Conservation (phyloP, 2,113 vertebrate genomes). For the Petrocephalus microphthalmus region DNA sequence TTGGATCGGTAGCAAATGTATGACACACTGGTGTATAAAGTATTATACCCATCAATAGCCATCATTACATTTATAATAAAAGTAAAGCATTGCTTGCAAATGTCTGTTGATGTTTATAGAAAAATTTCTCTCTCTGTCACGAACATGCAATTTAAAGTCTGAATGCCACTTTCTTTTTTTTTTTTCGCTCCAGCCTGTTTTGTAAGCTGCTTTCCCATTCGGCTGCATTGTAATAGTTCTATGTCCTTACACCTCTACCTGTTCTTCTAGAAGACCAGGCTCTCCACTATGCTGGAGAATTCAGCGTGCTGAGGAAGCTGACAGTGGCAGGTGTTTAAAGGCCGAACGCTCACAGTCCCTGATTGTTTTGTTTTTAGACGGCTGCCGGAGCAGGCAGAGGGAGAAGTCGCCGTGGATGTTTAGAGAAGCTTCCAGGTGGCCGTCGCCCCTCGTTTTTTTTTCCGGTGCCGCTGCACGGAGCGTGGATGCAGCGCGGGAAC, state of each 20-base stretch:
- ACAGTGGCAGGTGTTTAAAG: not conserved
- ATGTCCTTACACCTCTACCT: slow-evolving; percentile 42
- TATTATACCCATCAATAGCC: not conserved
- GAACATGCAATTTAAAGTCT: not conserved
- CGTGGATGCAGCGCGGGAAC: not conserved
- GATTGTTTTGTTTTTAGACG: not conserved
- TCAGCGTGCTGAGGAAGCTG: not conserved
- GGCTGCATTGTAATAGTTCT: slow-evolving; percentile 46
- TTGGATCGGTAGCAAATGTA: not conserved
- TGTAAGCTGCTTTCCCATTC: not conserved
- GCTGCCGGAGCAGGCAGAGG: not conserved
- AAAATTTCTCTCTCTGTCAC: not conserved
- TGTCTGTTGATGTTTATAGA: slow-evolving; percentile 1
- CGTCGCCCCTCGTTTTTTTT: not conserved
- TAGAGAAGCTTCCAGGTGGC: not conserved
- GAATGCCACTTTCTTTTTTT: not conserved
- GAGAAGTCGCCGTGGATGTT: not conserved
- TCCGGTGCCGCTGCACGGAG: not conserved
- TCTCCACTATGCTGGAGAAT: not conserved
- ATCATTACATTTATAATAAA: slow-evolving; percentile 10
- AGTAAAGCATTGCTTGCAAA: not conserved
- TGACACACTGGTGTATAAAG: not conserved
- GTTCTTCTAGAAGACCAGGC: slow-evolving; percentile 49
- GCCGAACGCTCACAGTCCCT: not conserved
- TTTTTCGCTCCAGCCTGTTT: not conserved